Conservation (phyloP, 2,113 vertebrate species). For the Stigmatopora argus region DNA sequence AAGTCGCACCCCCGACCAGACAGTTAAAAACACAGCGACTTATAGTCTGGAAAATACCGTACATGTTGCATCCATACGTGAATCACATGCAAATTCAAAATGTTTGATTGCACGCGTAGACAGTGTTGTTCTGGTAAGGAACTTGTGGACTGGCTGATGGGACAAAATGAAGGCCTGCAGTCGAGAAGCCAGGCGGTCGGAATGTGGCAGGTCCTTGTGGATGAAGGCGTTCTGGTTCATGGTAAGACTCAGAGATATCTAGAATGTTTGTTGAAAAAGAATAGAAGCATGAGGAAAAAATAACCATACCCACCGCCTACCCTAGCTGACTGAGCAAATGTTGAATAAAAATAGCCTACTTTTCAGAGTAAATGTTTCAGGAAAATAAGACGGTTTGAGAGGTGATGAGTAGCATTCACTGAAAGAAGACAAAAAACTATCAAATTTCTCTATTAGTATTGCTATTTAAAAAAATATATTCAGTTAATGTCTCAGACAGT, state of each 20-base stretch:
- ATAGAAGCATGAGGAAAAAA: not conserved
- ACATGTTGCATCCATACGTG: too few relatives aligned
- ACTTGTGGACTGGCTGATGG: conserved; percentile 84
- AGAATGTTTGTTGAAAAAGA: not conserved
- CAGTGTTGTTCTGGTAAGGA: conserved; percentile 87
- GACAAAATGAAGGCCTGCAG: conserved; percentile 71
- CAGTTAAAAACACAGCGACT: too few relatives aligned
- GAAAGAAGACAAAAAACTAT: not conserved
- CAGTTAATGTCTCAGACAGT: conserved; percentile 18
- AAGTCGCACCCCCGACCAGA: too few relatives aligned
- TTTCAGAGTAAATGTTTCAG: not conserved
- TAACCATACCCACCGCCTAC: not conserved
- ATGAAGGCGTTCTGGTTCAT: conserved; percentile 81
- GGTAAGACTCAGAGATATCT: conserved; percentile 65
- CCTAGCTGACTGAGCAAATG: not conserved
- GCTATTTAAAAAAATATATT: conserved; percentile 16
- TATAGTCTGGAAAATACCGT: too few relatives aligned
- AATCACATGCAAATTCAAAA: not conserved
- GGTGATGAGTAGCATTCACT: not conserved
- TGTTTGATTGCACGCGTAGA: conserved; percentile 50
- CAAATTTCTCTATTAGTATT: not conserved
- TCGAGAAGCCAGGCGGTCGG: conserved; percentile 82
- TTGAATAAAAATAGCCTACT: not conserved
- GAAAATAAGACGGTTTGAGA: not conserved
- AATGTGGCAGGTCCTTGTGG: conserved; percentile 88